These are phyloP conservation scores for Mactra quadrangularis DNA, from an alignment of 1,140 invertebrate genomes.

Conservation along the genomic window DNA sequence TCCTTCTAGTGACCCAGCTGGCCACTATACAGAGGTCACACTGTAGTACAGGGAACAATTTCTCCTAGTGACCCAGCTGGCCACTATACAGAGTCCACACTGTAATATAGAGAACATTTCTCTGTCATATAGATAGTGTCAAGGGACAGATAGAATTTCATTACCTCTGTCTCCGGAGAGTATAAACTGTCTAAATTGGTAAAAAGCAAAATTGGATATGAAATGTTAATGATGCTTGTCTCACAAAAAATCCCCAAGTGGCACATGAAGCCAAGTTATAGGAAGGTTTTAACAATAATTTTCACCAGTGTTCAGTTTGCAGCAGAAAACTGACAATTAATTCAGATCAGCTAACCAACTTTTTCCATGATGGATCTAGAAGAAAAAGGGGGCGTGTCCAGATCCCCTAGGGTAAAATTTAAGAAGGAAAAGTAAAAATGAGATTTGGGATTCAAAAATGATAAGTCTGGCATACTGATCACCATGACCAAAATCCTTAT, in stretches of 20 bases:
- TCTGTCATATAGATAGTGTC: slow-evolving; percentile 14
- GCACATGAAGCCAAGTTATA: slow-evolving; percentile 44
- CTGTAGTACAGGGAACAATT: background rate
- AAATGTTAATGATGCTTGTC: slow-evolving; percentile 52
- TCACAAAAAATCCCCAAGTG: slow-evolving; percentile 30
- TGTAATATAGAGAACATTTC: too few relatives aligned
- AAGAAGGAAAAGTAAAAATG: too few relatives aligned
- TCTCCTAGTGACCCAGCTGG: background rate
- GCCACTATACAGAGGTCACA: too few relatives aligned
- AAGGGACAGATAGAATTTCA: slow-evolving; percentile 59
- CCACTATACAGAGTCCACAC: too few relatives aligned
- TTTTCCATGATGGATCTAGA: too few relatives aligned
- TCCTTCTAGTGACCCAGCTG: too few relatives aligned
- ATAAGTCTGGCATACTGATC: too few relatives aligned
- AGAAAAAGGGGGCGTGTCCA: too few relatives aligned
- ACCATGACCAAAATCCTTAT: too few relatives aligned
- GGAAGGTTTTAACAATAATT: slow-evolving; percentile 43
- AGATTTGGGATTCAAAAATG: too few relatives aligned
- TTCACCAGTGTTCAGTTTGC: slow-evolving; percentile 28
- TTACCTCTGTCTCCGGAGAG: slow-evolving; percentile 27
- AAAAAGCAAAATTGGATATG: slow-evolving; percentile 64
- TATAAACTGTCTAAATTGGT: slow-evolving; percentile 63
- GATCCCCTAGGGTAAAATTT: too few relatives aligned
- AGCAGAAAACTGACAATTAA: slow-evolving; percentile 61
- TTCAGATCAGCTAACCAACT: slow-evolving; percentile 47